phyloP scores from a whole-genome alignment of 2,888 invertebrate species.

The Molorchus minor region DNA sequence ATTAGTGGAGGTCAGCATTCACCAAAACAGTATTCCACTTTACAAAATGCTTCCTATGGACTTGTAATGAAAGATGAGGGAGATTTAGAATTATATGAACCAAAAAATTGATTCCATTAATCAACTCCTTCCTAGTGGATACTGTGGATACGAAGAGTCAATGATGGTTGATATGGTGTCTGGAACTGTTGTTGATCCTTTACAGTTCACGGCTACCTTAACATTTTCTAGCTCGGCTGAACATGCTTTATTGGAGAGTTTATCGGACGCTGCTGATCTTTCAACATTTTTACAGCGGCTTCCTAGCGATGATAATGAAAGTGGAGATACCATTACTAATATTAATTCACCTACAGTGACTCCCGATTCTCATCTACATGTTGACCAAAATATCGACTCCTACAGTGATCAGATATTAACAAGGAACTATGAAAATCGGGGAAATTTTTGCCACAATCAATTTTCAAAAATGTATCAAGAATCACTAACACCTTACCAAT shows the following conservation, averaged over 20 bases:
- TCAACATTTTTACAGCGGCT: constrained; percentile 78
- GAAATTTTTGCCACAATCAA: constrained; percentile 53
- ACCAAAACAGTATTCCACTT: constrained; percentile 74
- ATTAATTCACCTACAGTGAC: constrained; percentile 79
- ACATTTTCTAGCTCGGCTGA: constrained; percentile 83
- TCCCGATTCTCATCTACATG: constrained; percentile 68
- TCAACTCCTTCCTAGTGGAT: constrained; percentile 68
- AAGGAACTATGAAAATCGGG: constrained; percentile 56
- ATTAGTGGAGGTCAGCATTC: constrained; percentile 63
- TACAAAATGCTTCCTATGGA: constrained; percentile 83
- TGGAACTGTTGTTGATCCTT: constrained; percentile 80
- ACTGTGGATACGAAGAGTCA: constrained; percentile 70
- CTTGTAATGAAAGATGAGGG: constrained; percentile 80
- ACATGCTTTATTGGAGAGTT: constrained; percentile 77
- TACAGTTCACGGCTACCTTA: constrained; percentile 83
- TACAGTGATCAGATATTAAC: constrained; percentile 78
- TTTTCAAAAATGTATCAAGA: constrained; percentile 61
- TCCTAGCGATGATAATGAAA: constrained; percentile 68
- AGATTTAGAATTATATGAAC: constrained; percentile 76
- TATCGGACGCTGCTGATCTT: constrained; percentile 83
- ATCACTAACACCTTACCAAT: constrained; percentile 58
- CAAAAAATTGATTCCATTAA: constrained; percentile 75
- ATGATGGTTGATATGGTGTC: constrained; percentile 85
- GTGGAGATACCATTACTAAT: constrained; percentile 70
- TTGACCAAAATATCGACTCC: constrained; percentile 72